Base-by-base conservation (phyloP, 2,888 invertebrate genomes). In the Microplitis manilae region DNA sequence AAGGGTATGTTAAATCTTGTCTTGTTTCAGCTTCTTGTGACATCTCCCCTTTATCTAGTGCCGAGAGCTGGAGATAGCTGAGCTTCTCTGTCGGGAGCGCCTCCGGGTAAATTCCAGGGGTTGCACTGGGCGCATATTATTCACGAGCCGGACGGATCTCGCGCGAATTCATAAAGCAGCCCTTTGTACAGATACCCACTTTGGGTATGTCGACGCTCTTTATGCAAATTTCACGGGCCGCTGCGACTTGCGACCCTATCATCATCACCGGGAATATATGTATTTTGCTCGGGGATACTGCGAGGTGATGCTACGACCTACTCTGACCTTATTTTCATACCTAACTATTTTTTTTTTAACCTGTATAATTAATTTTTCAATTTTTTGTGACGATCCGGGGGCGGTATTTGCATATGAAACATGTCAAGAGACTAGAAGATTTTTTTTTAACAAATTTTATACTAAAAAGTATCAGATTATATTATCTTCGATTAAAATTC, bases 151-250 rank as follows among this genome's bases (percentile, higher is more conserved):
- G 86, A 87, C 85, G 86, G 86, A 87, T 88, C 86, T 85, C 85
- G 86, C 85, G 86, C 85, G 85, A 88, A 89, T 88, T 89, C 89
- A 88, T 87, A 87, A 88, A 88, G 86, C 86, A 85, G 84, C 85
- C 87, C 86, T 88, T 88, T 89, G 87, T 87, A 84, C 85, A 85
- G 85, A 86, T 86, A 87, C 78, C 80, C 77, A 79, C 80, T 81
- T 81, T 80, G 79, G 79, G 81, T 73, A 60, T 82, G 82, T 83
- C 84, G 80, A 80, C 83, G 84, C 85, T 87, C 87, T 87, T 87
- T 88, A 88, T 87, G 87, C 85, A 87, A 88, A 89, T 89, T 88
- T 87, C 84, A 83, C 84, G 82, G 84, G 79, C 83, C 81, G 79
- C 80, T 85, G 82, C 83, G 86, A 84, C 85, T 30, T 30, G 50